Evolutionary conservation across 2,888 invertebrate genomes (phyloP), one percentile per base, ranked within the genome.

Genomic region (Dicyrtoma fusca): DNA sequence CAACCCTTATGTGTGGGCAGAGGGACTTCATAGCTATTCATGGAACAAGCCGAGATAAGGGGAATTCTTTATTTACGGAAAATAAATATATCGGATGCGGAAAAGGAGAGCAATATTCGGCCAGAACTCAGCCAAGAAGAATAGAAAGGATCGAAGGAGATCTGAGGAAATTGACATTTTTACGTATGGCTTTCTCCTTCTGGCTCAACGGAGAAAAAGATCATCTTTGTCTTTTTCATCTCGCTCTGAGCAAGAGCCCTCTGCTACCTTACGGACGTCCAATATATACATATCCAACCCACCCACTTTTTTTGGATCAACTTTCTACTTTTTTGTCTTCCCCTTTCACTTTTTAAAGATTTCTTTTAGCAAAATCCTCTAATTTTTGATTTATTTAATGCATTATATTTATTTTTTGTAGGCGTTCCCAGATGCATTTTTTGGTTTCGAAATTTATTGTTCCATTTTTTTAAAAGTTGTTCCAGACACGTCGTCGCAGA

Each of bases 91-190:
- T 55, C 13, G 55, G 55, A 55, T 62, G 62, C 34, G 25, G 34
- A 42, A 65, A 65, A 65, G 11, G 49, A 53, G 65, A 21, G 13
- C 26, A 65, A 65, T 65, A 65, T 65, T 49, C 49, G 11, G 21
- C 21, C 34, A 3, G 11, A 8, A 49, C 26, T 17, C 51, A 65
- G 25, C 34, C 17, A 53, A 26, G 34, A 65, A 53, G 53, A 34
- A 65, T 65, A 51, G 49, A 53, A 42, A 51, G 49, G 53, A 65
- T 65, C 23, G 49, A 51, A n/a, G 17, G 19, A 49, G 17, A 65
- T n/a, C 34, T 65, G 65, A 51, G 26, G 25, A 65, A 65, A 65
- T 49, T 65, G 65, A 65, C 65, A 65, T 65, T 65, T 65, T 65
- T 65, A 65, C 65, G 19, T 53, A 65, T 65, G 65, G 25, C 51